Conservation (phyloP, 2,113 vertebrate genomes). For the Indicator maculatus region DNA sequence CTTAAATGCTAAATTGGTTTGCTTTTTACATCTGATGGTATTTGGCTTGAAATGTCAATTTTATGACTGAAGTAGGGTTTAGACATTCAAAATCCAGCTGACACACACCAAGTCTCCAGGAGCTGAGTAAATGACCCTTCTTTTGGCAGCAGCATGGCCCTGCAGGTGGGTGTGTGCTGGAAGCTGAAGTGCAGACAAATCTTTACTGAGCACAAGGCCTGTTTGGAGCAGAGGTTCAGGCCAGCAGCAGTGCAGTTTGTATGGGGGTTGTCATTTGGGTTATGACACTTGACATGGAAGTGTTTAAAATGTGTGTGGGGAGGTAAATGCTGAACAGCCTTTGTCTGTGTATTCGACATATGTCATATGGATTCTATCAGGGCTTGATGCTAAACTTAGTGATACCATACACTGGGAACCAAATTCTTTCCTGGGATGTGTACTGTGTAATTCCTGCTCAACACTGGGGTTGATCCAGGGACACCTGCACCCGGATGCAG, state of each 20-base stretch:
- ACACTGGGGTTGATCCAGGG: constrained; percentile 11
- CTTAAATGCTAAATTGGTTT: constrained; percentile 22
- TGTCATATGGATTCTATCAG: constrained; percentile 8
- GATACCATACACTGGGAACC: constrained; percentile 31
- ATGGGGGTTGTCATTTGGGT: not conserved
- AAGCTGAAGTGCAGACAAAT: constrained; percentile 23
- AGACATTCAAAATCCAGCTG: constrained; percentile 9
- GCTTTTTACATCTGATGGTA: constrained; percentile 47
- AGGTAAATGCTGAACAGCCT: not conserved
- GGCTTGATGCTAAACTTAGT: constrained; percentile 40
- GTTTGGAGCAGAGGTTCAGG: not conserved
- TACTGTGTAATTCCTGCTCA: constrained; percentile 31
- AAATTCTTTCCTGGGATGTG: constrained; percentile 39
- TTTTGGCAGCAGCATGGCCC: not conserved
- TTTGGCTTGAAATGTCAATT: constrained; percentile 30
- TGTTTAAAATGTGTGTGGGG: not conserved
- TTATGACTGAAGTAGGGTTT: constrained; percentile 26
- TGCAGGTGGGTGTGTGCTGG: not conserved
- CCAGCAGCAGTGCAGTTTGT: not conserved
- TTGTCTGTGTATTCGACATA: not conserved
- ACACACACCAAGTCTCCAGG: not conserved
- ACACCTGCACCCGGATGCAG: not conserved
- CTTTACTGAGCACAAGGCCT: not conserved
- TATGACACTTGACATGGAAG: not conserved
- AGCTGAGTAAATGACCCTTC: not conserved